phyloP scores from a whole-genome alignment of 2,113 vertebrate species.

The Zootoca vivipara region DNA sequence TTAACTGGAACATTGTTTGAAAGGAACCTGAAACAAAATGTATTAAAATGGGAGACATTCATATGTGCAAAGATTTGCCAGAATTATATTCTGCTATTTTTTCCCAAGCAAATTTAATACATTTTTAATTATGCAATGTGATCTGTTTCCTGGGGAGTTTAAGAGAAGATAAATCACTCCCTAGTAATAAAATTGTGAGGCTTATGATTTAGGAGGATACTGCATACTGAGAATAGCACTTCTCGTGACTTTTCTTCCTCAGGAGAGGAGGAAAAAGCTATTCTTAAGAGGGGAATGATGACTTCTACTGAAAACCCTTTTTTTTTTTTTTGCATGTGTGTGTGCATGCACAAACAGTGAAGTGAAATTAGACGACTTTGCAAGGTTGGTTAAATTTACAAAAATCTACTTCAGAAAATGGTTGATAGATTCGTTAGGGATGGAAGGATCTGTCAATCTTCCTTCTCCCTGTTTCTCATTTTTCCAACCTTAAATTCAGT shows the following conservation, averaged over 20 bases:
- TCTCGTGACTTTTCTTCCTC: slow-evolving; percentile 22
- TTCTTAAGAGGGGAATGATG: background rate
- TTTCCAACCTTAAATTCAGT: too few species aligned
- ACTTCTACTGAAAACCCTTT: background rate
- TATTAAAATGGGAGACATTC: slow-evolving; percentile 7
- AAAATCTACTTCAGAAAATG: background rate
- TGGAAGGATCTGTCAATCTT: too few species aligned
- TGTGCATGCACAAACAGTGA: background rate
- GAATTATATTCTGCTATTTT: slow-evolving; percentile 33
- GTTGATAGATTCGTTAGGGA: background rate
- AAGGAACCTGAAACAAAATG: background rate
- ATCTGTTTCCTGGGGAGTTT: slow-evolving; percentile 35
- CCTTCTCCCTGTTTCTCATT: too few species aligned
- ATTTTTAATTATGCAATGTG: slow-evolving; percentile 46
- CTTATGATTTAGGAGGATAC: slow-evolving; percentile 29
- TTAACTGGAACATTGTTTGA: background rate
- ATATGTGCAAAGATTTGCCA: slow-evolving; percentile 31
- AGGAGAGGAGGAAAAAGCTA: background rate
- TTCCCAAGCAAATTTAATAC: slow-evolving; percentile 21
- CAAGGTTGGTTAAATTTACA: background rate
- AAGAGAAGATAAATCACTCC: slow-evolving; percentile 42
- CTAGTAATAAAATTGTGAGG: slow-evolving; percentile 38
- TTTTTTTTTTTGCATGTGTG: background rate
- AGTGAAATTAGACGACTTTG: background rate
- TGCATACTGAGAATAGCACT: slow-evolving; percentile 15